Base-by-base conservation (phyloP, 2,113 vertebrate genomes). In the Ibidorhyncha struthersii region DNA sequence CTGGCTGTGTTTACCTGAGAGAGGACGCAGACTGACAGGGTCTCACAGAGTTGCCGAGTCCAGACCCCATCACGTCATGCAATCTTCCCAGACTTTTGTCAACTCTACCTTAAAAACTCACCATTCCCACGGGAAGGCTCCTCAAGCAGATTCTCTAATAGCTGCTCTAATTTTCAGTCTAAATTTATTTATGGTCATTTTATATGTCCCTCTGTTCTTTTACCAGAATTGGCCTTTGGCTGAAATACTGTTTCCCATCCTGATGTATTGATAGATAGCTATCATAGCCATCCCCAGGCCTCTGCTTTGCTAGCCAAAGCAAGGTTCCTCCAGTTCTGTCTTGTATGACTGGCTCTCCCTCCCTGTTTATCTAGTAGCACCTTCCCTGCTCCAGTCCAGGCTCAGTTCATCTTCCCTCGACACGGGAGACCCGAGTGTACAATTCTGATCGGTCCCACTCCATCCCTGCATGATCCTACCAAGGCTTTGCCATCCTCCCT, bases 161-260 rank as follows among this genome's bases (percentile, higher is more conserved):
- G 49, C 25, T 80, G 56, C 58, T 74, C 56, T 55, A 74, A 65
- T 58, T 89, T 66, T 56, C 84, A 94, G 82, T 38, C 66, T 85
- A 49, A 65, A 94, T 74, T 84, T 86, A 91, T 87, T 90, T 69
- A 34, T n/a, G 66, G 87, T 67, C 43, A 56, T 86, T 85, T 91
- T 79, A 80, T 61, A 32, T 1, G 79, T 20, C 29, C 18, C 25
- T 55, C 82, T 5, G 0, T 63, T 85, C 65, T 52, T 82, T 56
- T 49, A 74, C 70, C 86, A 93, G 73, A 30, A n/a, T 20, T 59
- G 61, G 55, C 59, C 89, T 89, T 72, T 85, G 78, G 78, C 95
- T 65, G 66, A 79, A 91, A 85, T 10, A 63, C 25, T 14, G 5
- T 67, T 67, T 89, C 89, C 38, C 56, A 63, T 26, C 61, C 77